These are phyloP conservation scores for Meliscaeva auricollis DNA, from an alignment of 2,888 invertebrate species.

Conservation along the genomic window DNA sequence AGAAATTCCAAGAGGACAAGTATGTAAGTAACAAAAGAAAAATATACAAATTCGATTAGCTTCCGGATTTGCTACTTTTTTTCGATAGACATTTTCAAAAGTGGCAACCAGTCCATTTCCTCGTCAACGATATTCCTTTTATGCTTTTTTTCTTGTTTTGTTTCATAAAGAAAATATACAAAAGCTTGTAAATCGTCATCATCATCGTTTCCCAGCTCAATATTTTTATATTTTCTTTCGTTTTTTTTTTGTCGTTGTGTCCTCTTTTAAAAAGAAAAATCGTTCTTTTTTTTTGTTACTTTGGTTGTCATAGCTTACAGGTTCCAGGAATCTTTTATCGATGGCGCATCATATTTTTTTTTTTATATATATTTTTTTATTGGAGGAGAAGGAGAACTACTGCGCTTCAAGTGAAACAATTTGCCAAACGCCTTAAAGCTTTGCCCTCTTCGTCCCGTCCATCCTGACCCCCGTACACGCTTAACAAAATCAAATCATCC, in stretches of 20 bases:
- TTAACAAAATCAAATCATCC: constrained; percentile 48
- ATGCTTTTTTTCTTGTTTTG: background rate
- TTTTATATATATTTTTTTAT: background rate
- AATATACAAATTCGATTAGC: background rate
- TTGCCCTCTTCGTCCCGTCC: background rate
- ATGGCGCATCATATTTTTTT: constrained; percentile 46
- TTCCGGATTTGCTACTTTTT: constrained; percentile 21
- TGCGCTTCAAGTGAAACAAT: constrained; percentile 57
- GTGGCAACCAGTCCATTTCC: constrained; percentile 24
- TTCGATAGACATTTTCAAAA: constrained; percentile 14
- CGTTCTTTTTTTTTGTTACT: background rate
- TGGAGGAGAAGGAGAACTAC: background rate
- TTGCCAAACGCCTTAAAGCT: constrained; percentile 36
- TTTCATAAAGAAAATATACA: background rate
- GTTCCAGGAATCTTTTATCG: constrained; percentile 51
- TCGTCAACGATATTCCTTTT: background rate
- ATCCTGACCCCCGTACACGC: background rate
- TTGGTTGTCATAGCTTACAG: constrained; percentile 17
- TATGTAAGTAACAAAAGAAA: background rate
- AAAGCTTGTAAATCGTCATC: constrained; percentile 9
- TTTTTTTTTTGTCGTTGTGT: background rate
- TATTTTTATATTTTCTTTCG: constrained; percentile 13
- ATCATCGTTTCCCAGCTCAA: constrained; percentile 33
- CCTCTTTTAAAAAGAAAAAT: background rate
- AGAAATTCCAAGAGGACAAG: too few species aligned